Base-by-base conservation (phyloP, 1,140 invertebrate genomes). In the Pectinophora gossypiella region DNA sequence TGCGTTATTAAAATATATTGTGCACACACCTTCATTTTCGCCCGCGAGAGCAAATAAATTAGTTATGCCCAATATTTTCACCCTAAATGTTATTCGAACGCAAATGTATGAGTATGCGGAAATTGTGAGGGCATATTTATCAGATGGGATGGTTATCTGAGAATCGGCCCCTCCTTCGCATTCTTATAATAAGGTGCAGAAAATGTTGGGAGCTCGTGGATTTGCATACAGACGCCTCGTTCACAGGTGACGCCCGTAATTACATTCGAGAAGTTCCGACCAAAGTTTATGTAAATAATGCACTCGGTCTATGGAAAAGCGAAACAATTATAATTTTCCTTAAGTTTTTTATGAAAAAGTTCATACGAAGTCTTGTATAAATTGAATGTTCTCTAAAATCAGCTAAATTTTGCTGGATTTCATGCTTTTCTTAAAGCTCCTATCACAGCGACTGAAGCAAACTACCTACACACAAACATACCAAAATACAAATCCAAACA, bases 1-100 rank as follows among this genome's bases (percentile, higher is more conserved):
- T 73, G 68, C 64, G 65, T 85, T 86, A 86, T 86, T 86, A 85
- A 86, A 85, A 86, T 86, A 83, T 86, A 86, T 79, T 78, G 77
- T 79, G 66, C 71, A 77, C 61, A 63, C 65, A 66, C 73, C 69
- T 81, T 76, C 69, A 71, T 76, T 72, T 64, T 67, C 64, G 62
- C 59, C 54, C 61, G 57, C 57, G 71, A 73, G 64, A 67, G 68
- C 63, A 71, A 82, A 85, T 82, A 86, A 84, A 86, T 86, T 86
- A 86, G 78, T 83, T 79, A 78, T 81, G 61, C 78, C 76, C 78
- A 81, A 86, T 86, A 86, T 86, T 86, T 84, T 84, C 80, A 80
- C 78, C 80, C 77, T 78, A 80, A 77, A 83, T 74, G 67, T 75
- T 85, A 78, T 82, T 82, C 69, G 81, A 76, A 81, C 53, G 59